Base-by-base conservation (phyloP, 2,797 vertebrate genomes). In the Tolypeutes matacus region DNA sequence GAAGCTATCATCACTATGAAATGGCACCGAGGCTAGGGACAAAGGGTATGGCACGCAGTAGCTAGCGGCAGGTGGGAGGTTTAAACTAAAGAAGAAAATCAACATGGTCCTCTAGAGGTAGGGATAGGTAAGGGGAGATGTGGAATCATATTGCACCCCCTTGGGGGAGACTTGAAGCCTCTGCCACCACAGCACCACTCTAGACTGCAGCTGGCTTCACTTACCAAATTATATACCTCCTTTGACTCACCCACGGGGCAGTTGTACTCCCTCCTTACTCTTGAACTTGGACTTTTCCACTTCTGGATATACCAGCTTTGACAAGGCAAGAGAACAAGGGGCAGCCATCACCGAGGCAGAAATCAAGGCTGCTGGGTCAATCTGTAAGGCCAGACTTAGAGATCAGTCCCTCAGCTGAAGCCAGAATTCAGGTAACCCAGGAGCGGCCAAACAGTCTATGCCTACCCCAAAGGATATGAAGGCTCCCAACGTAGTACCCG, bases 301-400 rank as follows among this genome's bases (percentile, higher is more conserved):
- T 98, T 99, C 99, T 0, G 99, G 99, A 96, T 99, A 99, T 46
- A 99, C 98, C 0, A 99, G 98, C 95, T 99, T 99, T 80, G 99
- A 98, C 56, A 99, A 98, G 60, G 99, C 99, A 11, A 99, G 97
- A 49, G 99, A 99, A 7, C 99, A 99, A 1, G 99, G 99, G 0
- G 99, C 99, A 36, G 99, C 99, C 99, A 99, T 99, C 84, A 99
- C 99, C 0, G 99, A 99, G 12, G 99, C 99, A 10, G 99, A 99
- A 3, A 99, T 99, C 97, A 99, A 97, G 5, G 99, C 99, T 0
- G 99, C 98, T 0, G 99, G 98, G 36, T 99, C 99, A 17, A 99
- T 99, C 99, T 99, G 97, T 20, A 98, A 95, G 42, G 78, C 39
- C 73, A 92, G 92, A 92, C 5, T 49, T 21, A 29, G n/a, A 69